Evolutionary conservation across 2,888 invertebrate species (phyloP), one percentile per base, ranked within the genome.

Genomic region (Omphaloscelis lunosa): DNA sequence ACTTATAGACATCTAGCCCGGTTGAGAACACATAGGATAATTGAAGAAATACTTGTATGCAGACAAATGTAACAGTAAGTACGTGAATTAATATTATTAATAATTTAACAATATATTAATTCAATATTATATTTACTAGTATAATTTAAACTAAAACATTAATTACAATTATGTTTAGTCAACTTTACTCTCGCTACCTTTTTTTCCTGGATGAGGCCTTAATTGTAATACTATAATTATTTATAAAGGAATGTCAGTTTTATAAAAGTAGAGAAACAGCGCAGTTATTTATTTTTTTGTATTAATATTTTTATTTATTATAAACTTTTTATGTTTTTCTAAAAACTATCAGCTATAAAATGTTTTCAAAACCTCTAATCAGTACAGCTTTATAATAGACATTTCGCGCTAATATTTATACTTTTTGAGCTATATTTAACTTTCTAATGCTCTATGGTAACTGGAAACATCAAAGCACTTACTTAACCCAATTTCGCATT

Each of bases 161-260:
- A 53, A 74, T 80, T 74, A 82, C 27, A 71, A 56, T 69, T 67
- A n/a, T 12, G n/a, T 82, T 72, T 70, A 77, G 56, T 77, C 20
- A 58, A 74, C 41, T 45, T 73, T 53, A 72, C 12, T 76, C 34
- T 71, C 27, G 48, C 63, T 76, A 77, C n/a, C 12, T 29, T 68
- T 45, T 74, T 70, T 56, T 76, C 29, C 67, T 84, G 83, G 34
- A 67, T 68, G 85, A 86, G 85, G 83, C 85, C 82, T 85, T 84
- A 79, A 70, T 53, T 76, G 23, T 73, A 78, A 56, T 73, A 75
- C 23, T 73, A 75, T 77, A 66, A 69, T 59, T 85, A 79, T 72
- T 79, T 75, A 83, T 17, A 75, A 74, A 79, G 88, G 87, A 88
- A 88, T 88, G 88, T 88, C 87, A 83, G 82, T 82, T 68, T 78